Evolutionary conservation across 2,888 invertebrate genomes (phyloP), one percentile per base, ranked within the genome.

Genomic region (Melieria crassipennis): DNA sequence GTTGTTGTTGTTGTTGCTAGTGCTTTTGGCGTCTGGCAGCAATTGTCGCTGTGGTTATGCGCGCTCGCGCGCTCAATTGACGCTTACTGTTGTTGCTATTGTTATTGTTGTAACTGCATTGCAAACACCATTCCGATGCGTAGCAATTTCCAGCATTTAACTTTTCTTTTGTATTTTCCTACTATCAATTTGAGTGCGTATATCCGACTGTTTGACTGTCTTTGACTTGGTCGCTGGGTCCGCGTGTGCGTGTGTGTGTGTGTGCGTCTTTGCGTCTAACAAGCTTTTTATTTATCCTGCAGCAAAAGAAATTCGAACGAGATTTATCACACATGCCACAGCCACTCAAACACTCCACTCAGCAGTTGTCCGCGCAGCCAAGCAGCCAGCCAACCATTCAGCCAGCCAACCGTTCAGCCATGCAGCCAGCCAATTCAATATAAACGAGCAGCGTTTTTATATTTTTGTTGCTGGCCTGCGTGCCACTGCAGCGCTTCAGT

Each of bases 111-210:
- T 75, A 74, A 74, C 74, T 75, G 76, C 78, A 78, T 78, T 76
- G 75, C 76, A 76, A 77, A 78, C 78, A 78, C 76, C 78, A 78
- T 78, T 78, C 78, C 78, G 72, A 78, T 77, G 77, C 78, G 78
- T 78, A 76, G 71, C 76, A 75, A 75, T 77, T 77, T 75, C 75
- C 75, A 76, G 75, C 73, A 76, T 78, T 76, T 75, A 73, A 64
- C 64, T 65, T 52, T 66, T 66, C 16, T 70, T 70, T 63, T 11
- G 55, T 56, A n/a, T 50, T 55, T 56, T 30, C 71, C 68, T 73
- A 60, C 58, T 61, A 67, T 13, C 67, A 69, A 56, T 69, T 65
- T 42, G 46, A 55, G 13, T 50, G 13, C 46, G 63, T 61, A 47
- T 47, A 9, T 13, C n/a, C 13, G 58, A 10, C 10, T 11, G 16